Evolutionary conservation across 2,888 invertebrate genomes (phyloP), one percentile per base, ranked within the genome.

Genomic region (Dioctria linearis): DNA sequence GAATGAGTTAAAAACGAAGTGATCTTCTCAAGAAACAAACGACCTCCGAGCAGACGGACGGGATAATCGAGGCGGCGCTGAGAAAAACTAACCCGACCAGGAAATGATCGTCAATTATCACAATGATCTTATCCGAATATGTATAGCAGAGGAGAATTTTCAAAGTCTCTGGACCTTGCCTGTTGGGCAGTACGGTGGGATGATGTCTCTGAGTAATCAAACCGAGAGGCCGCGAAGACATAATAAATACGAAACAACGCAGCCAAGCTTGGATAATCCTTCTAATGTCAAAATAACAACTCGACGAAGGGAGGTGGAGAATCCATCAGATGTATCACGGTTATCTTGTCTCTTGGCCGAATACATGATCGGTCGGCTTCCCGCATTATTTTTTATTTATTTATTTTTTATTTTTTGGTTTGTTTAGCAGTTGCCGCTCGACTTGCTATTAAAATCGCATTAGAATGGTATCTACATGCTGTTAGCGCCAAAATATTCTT

Each of bases 391-490:
- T 61, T 76, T 59, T 42, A 25, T 25, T 25, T 25, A 25, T 25
- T 25, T 25, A 25, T 25, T 0, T 25, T 25, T 25, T 25, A n/a
- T 40, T 39, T 5, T 57, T 73, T n/a, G 8, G n/a, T 11, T 61
- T 25, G 25, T 25, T 25, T 25, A 25, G 25, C 49, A 3, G 51
- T 65, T 43, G 25, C 39, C 42, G 66, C 66, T 54, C 42, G 86
- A 87, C 85, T 88, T 86, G 87, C 88, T 88, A 88, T 88, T 88
- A 88, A 88, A 88, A 88, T 86, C 88, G 87, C 87, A 88, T 88
- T 88, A 88, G 87, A 87, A 78, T 78, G 65, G 46, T 63, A 63
- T 78, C 49, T 63, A 63, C 65, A n/a, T 13, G 46, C 3, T 42
- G 13, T 43, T 5, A 43, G 8, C 13, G n/a, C 5, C n/a, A 67